Conservation (phyloP, 1,140 invertebrate genomes). For the Eubasilissa regina region DNA sequence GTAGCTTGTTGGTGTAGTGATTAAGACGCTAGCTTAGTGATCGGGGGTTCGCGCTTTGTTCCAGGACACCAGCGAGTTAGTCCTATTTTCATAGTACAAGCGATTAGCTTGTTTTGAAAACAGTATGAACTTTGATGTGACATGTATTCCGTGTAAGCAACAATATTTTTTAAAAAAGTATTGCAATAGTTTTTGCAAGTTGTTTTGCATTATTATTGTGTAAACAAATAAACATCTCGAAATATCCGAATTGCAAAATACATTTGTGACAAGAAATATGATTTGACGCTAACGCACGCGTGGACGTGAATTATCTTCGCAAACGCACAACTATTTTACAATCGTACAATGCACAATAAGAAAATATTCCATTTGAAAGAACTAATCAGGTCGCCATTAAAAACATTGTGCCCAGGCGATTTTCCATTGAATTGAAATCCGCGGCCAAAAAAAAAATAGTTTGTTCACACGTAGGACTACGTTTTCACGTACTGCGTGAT, state of each 20-base stretch:
- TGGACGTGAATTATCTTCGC: slow-evolving; percentile 23
- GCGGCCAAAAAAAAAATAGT: slow-evolving; percentile 41
- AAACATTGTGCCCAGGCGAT: slow-evolving; percentile 33
- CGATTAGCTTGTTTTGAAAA: too few relatives aligned
- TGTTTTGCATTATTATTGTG: too few relatives aligned
- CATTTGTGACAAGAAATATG: not conserved
- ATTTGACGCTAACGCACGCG: slow-evolving; percentile 16
- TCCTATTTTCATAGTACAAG: too few relatives aligned
- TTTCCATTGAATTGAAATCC: slow-evolving; percentile 49
- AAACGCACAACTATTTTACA: slow-evolving; percentile 33
- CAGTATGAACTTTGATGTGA: too few relatives aligned
- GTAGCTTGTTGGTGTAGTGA: too few relatives aligned
- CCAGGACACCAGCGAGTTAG: too few relatives aligned
- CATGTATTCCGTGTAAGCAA: too few relatives aligned
- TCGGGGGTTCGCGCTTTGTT: too few relatives aligned
- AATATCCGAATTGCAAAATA: slow-evolving; percentile 25
- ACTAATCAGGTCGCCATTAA: slow-evolving; percentile 42
- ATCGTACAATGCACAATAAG: slow-evolving; percentile 43
- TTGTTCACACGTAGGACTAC: slow-evolving; percentile 54
- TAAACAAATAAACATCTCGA: not conserved
- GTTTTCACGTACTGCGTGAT: slow-evolving; percentile 49
- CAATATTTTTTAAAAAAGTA: too few relatives aligned
- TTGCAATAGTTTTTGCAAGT: too few relatives aligned
- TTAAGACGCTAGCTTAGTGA: too few relatives aligned
- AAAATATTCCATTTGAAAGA: slow-evolving; percentile 39